phyloP scores from a whole-genome alignment of 2,797 vertebrate species.

The Oreochromis mossambicus region DNA sequence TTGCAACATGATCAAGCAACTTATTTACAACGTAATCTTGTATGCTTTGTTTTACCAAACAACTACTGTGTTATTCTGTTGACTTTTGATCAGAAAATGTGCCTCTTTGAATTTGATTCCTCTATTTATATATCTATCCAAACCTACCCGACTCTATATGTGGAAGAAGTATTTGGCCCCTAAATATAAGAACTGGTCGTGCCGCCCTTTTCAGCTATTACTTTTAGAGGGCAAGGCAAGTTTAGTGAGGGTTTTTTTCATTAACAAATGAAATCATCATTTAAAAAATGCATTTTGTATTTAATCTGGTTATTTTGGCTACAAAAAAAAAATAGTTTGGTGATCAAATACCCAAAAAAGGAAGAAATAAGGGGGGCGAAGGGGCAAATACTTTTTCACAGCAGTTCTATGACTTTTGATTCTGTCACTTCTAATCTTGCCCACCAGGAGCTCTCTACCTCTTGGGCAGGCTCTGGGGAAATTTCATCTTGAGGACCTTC shows the following conservation, averaged over 20 bases:
- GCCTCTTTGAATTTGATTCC: neutral
- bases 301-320: neutral
- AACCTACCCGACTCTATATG: neutral
- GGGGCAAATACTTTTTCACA: rapidly evolving
- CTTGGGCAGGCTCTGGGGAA: neutral
- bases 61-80: neutral
- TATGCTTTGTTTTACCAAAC: neutral
- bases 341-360: neutral
- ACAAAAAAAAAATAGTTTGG: neutral
- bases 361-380: neutral
- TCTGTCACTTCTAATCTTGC: neutral
- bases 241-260: neutral
- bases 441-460: rapidly evolving
- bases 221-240: rapidly evolving
- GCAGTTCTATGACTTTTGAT: neutral
- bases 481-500: neutral
- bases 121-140: neutral
- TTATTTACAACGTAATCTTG: neutral
- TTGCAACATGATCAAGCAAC: neutral
- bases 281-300: neutral
- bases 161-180: neutral
- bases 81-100: neutral
- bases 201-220: rapidly evolving
- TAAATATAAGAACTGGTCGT: neutral
- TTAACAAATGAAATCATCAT: neutral